Evolutionary conservation across 2,113 vertebrate genomes (phyloP).

Genomic region (Archilochus colubris): DNA sequence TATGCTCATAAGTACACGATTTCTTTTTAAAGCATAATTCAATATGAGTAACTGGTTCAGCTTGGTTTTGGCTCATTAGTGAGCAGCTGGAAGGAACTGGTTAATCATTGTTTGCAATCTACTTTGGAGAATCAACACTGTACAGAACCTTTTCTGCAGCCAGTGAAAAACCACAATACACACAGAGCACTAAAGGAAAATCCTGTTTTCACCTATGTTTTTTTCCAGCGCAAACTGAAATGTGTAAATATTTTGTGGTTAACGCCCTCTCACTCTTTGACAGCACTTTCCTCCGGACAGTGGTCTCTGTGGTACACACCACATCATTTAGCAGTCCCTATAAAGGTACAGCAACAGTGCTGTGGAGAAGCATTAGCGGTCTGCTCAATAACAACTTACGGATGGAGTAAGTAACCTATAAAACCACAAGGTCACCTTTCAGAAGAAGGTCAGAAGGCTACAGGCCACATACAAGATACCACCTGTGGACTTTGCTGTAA

Average conservation of each 20-base stretch:
- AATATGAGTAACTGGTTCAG: constrained; percentile 14
- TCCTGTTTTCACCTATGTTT: background rate
- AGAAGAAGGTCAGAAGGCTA: background rate
- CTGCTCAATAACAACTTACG: background rate
- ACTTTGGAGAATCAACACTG: constrained; percentile 2
- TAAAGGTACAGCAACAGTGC: constrained; percentile 5
- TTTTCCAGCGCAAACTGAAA: background rate
- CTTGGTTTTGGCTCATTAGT: constrained; percentile 3
- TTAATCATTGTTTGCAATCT: constrained; percentile 56
- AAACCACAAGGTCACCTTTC: constrained; percentile 5
- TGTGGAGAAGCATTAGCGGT: constrained; percentile 13
- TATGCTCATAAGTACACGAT: background rate
- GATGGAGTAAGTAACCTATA: background rate
- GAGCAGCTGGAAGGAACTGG: constrained; percentile 35
- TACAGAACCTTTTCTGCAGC: constrained; percentile 9
- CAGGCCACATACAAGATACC: background rate
- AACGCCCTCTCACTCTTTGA: background rate
- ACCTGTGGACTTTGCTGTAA: background rate
- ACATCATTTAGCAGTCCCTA: background rate
- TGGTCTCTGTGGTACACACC: constrained; percentile 32
- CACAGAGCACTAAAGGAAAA: constrained; percentile 25
- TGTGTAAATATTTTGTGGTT: constrained; percentile 23
- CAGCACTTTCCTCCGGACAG: background rate
- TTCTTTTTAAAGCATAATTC: background rate
- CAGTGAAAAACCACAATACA: background rate